Conservation (phyloP, 2,113 vertebrate species). For the Thryonomys swinderianus region DNA sequence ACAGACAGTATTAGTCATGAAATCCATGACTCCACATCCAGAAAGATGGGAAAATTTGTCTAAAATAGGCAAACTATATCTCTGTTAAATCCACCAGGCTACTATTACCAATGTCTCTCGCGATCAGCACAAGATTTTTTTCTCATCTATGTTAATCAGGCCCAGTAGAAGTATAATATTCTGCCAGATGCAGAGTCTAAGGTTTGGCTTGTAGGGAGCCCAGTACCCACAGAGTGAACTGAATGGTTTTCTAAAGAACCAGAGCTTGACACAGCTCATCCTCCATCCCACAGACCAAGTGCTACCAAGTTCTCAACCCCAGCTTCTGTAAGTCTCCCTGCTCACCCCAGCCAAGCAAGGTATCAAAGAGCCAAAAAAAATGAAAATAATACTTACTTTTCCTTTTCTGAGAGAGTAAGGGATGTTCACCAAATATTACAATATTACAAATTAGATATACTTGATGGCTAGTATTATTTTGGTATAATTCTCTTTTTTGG, state of each 20-base stretch:
- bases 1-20: conserved; percentile 65
- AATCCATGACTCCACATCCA: conserved; percentile 74
- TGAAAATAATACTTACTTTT: conserved; percentile 54
- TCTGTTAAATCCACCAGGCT: conserved; percentile 51
- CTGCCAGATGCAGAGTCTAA: conserved; percentile 28
- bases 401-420: conserved; percentile 52
- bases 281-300: background rate
- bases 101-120: conserved; percentile 65
- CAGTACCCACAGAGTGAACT: background rate
- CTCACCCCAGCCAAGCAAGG: background rate
- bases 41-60: conserved; percentile 70
- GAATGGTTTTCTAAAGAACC: conserved; percentile 13
- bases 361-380: conserved; percentile 62
- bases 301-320: background rate
- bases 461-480: conserved; percentile 78
- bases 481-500: conserved; percentile 80
- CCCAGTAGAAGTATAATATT: conserved; percentile 17
- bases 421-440: conserved; percentile 81
- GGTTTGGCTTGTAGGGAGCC: background rate
- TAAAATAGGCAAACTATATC: conserved; percentile 37
- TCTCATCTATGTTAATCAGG: conserved; percentile 53
- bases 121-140: conserved; percentile 44
- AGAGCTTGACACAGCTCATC: background rate
- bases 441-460: conserved; percentile 78
- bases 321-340: background rate